These are phyloP conservation scores for Leuciscus waleckii DNA, from an alignment of 2,797 vertebrate species.

Conservation along the genomic window DNA sequence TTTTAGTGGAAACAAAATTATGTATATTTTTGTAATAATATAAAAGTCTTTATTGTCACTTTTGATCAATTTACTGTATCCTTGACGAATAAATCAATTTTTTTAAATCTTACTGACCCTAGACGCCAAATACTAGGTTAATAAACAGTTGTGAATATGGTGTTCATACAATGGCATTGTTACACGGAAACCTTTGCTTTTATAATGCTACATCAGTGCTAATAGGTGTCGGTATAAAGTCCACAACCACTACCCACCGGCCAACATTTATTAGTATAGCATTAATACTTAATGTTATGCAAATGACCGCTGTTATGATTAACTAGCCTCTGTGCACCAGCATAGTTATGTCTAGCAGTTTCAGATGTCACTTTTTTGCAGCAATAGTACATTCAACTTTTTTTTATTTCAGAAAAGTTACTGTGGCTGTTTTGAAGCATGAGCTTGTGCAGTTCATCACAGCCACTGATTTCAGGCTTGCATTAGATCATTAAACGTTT, in stretches of 20 bases:
- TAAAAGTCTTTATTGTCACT: background rate
- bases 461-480: conserved; percentile 6
- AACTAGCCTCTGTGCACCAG: background rate
- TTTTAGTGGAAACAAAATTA: background rate
- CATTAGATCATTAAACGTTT: conserved; percentile 13
- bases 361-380: background rate
- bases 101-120: too few relatives aligned
- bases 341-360: background rate
- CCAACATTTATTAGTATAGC: background rate
- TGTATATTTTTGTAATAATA: background rate
- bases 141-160: background rate
- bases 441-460: background rate
- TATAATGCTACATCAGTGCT: background rate
- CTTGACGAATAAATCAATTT: background rate
- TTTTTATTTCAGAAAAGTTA: background rate
- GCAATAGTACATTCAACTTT: background rate
- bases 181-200: background rate
- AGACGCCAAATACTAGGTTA: background rate
- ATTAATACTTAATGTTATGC: background rate
- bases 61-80: background rate
- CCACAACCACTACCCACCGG: too few relatives aligned
- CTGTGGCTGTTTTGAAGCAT: background rate
- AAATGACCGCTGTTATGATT: background rate
- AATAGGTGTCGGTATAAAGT: background rate
- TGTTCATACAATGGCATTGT: background rate